Conservation (phyloP, 92 coral and sea anemone genomes). For the Scolanthus callimorphus region DNA sequence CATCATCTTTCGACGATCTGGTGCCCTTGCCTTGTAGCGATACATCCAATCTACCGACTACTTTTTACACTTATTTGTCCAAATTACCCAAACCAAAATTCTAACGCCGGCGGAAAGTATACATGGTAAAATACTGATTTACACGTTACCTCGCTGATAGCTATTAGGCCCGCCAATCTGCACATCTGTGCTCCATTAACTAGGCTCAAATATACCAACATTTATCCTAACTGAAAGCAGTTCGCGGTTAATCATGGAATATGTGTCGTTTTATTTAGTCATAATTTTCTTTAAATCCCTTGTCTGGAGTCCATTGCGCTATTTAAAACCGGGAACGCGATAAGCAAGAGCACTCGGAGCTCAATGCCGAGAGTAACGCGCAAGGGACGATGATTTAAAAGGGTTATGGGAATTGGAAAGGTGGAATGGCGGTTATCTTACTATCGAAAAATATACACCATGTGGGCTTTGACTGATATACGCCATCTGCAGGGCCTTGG, state of each 20-base stretch:
- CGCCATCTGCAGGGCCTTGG: too few relatives aligned
- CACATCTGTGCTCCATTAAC: conserved; percentile 64
- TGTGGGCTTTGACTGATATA: too few relatives aligned
- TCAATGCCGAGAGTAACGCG: too few relatives aligned
- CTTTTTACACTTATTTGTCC: not conserved
- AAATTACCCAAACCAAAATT: not conserved
- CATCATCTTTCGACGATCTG: too few relatives aligned
- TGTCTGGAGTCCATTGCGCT: conserved; percentile 10
- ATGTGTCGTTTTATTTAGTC: conserved; percentile 40
- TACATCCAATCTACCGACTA: too few relatives aligned
- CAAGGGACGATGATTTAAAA: too few relatives aligned
- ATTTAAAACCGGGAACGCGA: too few relatives aligned
- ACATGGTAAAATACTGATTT: conserved; percentile 16
- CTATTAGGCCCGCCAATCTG: conserved; percentile 73
- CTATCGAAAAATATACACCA: too few relatives aligned
- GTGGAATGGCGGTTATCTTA: not conserved
- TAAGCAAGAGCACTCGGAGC: too few relatives aligned
- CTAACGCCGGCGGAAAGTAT: conserved; percentile 4
- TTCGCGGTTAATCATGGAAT: conserved; percentile 73
- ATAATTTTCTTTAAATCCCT: conserved; percentile 31
- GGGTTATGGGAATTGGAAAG: not conserved
- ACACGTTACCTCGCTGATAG: conserved; percentile 15
- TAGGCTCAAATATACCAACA: conserved; percentile 74
- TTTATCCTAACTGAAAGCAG: conserved; percentile 63
- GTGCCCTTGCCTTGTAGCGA: too few relatives aligned